Percentiles rank a stretch among this genome's conserved stretches.
These are phyloP conservation scores for Umimayanthus kanabou DNA, from an alignment of 92 coral and sea anemone species.

Conservation along the genomic window DNA sequence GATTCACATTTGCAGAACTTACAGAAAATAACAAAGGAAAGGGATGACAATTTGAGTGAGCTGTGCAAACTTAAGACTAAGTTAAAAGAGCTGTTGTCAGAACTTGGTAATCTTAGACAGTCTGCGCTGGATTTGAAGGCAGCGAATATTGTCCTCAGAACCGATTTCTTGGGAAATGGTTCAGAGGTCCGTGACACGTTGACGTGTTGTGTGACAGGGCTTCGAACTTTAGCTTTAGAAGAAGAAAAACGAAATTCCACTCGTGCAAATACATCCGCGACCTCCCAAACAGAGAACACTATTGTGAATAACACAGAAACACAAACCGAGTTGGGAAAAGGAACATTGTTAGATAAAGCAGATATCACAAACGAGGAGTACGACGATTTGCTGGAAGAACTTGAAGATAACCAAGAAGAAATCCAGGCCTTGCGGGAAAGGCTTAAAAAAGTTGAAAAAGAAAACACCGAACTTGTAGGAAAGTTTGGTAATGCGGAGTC, in stretches of 20 bases:
- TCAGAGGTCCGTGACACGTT: conserved; percentile 51
- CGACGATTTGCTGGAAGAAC: conserved; percentile 54
- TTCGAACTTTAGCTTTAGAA: conserved; percentile 52
- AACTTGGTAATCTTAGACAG: conserved; percentile 62
- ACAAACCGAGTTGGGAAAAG: conserved; percentile 11
- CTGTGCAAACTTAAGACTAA: conserved; percentile 45
- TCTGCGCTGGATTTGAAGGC: conserved; percentile 55
- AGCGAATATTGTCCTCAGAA: conserved; percentile 53
- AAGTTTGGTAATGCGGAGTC: conserved; percentile 26
- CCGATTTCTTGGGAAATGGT: conserved; percentile 61
- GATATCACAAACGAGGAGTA: conserved; percentile 53
- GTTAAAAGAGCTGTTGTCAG: conserved; percentile 49
- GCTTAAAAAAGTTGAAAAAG: conserved; percentile 31
- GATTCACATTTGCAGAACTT: conserved; percentile 53
- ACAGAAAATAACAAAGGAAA: conserved; percentile 59
- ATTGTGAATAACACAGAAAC: conserved; percentile 29
- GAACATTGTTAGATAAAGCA: conserved; percentile 40
- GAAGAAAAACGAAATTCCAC: conserved; percentile 17
- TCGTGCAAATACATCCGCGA: conserved; percentile 2
- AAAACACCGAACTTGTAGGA: conserved; percentile 30
- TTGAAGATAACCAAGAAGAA: conserved; percentile 63
- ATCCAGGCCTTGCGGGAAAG: conserved; percentile 43
- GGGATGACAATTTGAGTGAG: conserved; percentile 45
- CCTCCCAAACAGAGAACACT: conserved; percentile 10
- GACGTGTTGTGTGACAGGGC: conserved; percentile 59